Base-by-base conservation (phyloP, 1,140 invertebrate species). In the Pararge aegeria region DNA sequence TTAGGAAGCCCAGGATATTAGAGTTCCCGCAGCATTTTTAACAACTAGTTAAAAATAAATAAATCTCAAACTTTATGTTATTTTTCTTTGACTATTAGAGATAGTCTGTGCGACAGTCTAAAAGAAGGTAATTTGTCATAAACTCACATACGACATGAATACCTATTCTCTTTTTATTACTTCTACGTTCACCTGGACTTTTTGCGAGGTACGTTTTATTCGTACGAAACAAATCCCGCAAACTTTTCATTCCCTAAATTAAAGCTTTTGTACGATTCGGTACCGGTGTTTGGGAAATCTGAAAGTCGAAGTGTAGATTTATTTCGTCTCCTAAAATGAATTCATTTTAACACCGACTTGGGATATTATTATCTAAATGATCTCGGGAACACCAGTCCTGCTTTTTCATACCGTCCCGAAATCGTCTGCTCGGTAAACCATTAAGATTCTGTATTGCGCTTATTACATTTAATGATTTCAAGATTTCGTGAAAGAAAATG, bases 271-370 rank as follows among this genome's bases (percentile, higher is more conserved):
- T 54, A 12, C 46, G 46, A 15, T 38, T 5, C 34, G 15, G 10
- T 55, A n/a, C 3, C 24, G 24, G 37, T 30, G 54, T 51, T 61
- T 44, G 34, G 53, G 50, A 21, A 61, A 61, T 61, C 20, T 42
- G 37, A 61, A 54, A 42, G 59, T 49, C 44, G 46, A 61, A 52
- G 59, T 48, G 37, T 30, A 52, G 59, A 61, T 61, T 61, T 61
- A 61, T 55, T 59, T 52, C 49, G 38, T 53, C 49, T 21, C 15
- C 18, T 10, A 40, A 61, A 61, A 55, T 61, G 44, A 40, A 61
- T 61, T 61, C 42, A 61, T 55, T 53, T 61, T 54, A 54, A 54
- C 44, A 49, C 44, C 24, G 29, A 20, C 51, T 48, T 38, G 42
- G 29, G 51, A 15, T 49, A 53, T 54, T 54, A n/a, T 29, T 61